phyloP scores from a whole-genome alignment of 2,888 invertebrate genomes.

The Sarcophaga carnaria region DNA sequence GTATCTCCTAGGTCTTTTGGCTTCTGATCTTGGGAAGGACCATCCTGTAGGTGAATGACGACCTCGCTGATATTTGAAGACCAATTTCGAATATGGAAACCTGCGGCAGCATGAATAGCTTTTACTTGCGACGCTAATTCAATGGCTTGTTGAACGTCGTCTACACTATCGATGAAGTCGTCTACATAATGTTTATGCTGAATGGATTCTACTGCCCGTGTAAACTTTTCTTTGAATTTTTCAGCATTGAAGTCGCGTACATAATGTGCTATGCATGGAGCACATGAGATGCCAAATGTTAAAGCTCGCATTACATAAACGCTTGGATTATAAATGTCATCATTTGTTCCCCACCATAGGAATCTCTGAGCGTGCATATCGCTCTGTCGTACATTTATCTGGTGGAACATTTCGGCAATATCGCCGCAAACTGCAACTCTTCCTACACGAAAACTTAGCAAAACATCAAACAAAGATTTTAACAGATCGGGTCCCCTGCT shows the following conservation, averaged over 20 bases:
- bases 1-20: no score
- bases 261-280: slow-evolving; percentile 61
- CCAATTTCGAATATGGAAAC: slow-evolving; percentile 60
- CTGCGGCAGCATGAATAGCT: slow-evolving; percentile 40
- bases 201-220: no score
- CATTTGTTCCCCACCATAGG: slow-evolving; percentile 68
- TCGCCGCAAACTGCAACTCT: no score
- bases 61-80: slow-evolving; percentile 29
- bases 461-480: no score
- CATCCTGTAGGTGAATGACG: background rate
- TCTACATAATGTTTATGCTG: slow-evolving; percentile 5
- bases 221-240: background rate
- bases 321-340: slow-evolving; percentile 54
- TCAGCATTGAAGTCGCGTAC: slow-evolving; percentile 54
- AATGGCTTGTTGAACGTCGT: background rate
- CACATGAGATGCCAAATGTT: slow-evolving; percentile 61
- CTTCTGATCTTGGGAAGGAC: no score
- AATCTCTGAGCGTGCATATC: slow-evolving; percentile 56
- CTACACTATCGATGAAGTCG: slow-evolving; percentile 26
- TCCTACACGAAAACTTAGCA: no score
- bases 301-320: slow-evolving; percentile 18
- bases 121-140: slow-evolving; percentile 39
- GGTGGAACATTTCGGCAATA: no score
- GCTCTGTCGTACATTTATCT: no score
- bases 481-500: no score